These are phyloP conservation scores for Paralvinella palmiformis DNA, from an alignment of 1,140 invertebrate species.

Conservation along the genomic window DNA sequence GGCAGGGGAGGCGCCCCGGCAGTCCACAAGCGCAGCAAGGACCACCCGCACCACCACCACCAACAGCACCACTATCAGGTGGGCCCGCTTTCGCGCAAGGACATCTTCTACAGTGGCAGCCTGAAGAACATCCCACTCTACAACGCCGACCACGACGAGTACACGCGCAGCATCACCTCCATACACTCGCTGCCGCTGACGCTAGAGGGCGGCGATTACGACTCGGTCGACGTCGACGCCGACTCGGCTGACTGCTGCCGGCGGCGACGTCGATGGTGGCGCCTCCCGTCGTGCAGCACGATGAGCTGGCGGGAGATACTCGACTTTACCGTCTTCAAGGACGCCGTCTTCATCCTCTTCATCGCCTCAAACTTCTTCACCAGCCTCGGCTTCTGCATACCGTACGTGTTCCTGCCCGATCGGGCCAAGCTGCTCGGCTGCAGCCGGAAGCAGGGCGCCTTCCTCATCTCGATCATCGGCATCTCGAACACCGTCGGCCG, in stretches of 20 bases:
- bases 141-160: slow-evolving; percentile 29
- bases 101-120: slow-evolving; percentile 80
- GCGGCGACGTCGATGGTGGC: neutral
- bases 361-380: slow-evolving; percentile 90
- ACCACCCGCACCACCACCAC: too few relatives aligned
- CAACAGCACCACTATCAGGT: neutral
- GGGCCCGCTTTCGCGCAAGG: slow-evolving; percentile 55
- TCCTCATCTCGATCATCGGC: slow-evolving; percentile 85
- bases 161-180: slow-evolving; percentile 29
- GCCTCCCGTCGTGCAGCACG: neutral
- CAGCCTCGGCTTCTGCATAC: slow-evolving; percentile 92
- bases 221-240: slow-evolving; percentile 8
- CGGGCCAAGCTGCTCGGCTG: slow-evolving; percentile 51
- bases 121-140: slow-evolving; percentile 61
- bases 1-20: neutral
- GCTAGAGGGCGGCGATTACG: neutral
- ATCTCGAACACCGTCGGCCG: slow-evolving; percentile 57
- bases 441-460: slow-evolving; percentile 68
- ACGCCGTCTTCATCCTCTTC: slow-evolving; percentile 85
- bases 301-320: slow-evolving; percentile 4
- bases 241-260: slow-evolving; percentile 10
- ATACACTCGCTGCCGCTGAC: slow-evolving; percentile 24
- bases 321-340: slow-evolving; percentile 47
- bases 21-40: neutral
- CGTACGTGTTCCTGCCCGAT: slow-evolving; percentile 69